These are phyloP conservation scores for Listronotus oregonensis DNA, from an alignment of 1,140 invertebrate species.

Conservation along the genomic window DNA sequence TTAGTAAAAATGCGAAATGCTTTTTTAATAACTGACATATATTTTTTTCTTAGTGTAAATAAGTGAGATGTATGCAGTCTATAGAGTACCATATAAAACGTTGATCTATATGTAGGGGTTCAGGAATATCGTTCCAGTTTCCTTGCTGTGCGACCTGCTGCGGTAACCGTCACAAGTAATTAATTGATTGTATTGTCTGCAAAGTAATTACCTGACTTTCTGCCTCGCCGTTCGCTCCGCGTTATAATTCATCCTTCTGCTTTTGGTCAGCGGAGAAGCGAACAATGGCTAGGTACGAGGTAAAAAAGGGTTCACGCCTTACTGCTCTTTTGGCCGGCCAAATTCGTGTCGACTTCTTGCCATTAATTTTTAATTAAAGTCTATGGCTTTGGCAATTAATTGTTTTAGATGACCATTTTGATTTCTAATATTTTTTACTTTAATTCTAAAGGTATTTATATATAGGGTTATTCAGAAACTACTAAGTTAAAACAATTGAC, in stretches of 20 bases:
- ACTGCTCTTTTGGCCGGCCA: slow-evolving; percentile 37
- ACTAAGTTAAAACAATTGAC: no score
- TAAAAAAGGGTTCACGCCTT: slow-evolving; percentile 45
- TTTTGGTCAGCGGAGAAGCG: slow-evolving; percentile 50
- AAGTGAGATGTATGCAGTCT: no score
- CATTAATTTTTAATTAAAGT: slow-evolving; percentile 44
- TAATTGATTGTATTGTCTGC: slow-evolving; percentile 56
- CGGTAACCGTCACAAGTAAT: slow-evolving; percentile 52
- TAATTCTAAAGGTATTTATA: no score
- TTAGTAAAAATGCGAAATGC: no score
- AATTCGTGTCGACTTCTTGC: slow-evolving; percentile 37
- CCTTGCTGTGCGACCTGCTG: slow-evolving; percentile 44
- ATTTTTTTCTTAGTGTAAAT: no score
- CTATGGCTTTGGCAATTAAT: slow-evolving; percentile 25
- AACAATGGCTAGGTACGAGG: slow-evolving; percentile 47
- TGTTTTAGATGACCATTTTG: slow-evolving; percentile 7
- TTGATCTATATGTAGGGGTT: no score
- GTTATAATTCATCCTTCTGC: slow-evolving; percentile 54
- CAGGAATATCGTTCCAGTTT: not conserved
- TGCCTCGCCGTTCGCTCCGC: slow-evolving; percentile 41
- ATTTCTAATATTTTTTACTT: no score
- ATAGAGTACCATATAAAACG: no score
- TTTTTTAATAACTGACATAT: no score
- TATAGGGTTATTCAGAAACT: no score
- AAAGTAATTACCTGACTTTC: slow-evolving; percentile 56